Base-by-base conservation (phyloP, 2,888 invertebrate genomes). In the Notocelia uddmanniana region DNA sequence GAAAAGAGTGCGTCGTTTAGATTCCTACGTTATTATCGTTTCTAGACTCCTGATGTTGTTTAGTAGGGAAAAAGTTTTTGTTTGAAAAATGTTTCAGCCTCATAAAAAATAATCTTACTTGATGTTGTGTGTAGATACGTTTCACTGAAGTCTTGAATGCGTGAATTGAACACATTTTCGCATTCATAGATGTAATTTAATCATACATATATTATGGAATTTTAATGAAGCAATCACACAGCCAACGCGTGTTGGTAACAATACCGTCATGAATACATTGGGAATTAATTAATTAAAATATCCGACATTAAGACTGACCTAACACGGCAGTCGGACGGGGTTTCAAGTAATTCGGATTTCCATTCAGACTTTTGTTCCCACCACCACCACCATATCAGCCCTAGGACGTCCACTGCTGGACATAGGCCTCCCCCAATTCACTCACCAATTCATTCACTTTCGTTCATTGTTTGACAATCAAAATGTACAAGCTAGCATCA, bases 401-500 rank as follows among this genome's bases (percentile, higher is more conserved):
- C n/a, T n/a, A n/a, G n/a, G n/a, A n/a, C n/a, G n/a, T n/a, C n/a
- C n/a, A n/a, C n/a, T n/a, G n/a, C n/a, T n/a, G n/a, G n/a, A n/a
- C n/a, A n/a, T n/a, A n/a, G n/a, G n/a, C n/a, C n/a, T n/a, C n/a
- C n/a, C n/a, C n/a, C n/a, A n/a, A n/a, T n/a, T n/a, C n/a, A n/a
- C n/a, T n/a, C n/a, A n/a, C n/a, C n/a, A n/a, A n/a, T n/a, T n/a
- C n/a, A n/a, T n/a, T n/a, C n/a, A 34, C 26, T 68, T 50, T 50
- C 2, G 60, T 18, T 37, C 67, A 70, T 74, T 74, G 68, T 74
- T 70, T 70, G 72, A 72, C 48, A 66, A 58, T 71, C 72, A 68
- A 68, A 74, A 73, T 59, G 62, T 72, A 50, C 50, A 75, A 69
- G 50, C 41, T 8, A 41, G 41, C 50, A 45, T 45, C 74, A 75